Evolutionary conservation across 2,888 invertebrate genomes (phyloP).

Genomic region (Chloroclysta siterata): DNA sequence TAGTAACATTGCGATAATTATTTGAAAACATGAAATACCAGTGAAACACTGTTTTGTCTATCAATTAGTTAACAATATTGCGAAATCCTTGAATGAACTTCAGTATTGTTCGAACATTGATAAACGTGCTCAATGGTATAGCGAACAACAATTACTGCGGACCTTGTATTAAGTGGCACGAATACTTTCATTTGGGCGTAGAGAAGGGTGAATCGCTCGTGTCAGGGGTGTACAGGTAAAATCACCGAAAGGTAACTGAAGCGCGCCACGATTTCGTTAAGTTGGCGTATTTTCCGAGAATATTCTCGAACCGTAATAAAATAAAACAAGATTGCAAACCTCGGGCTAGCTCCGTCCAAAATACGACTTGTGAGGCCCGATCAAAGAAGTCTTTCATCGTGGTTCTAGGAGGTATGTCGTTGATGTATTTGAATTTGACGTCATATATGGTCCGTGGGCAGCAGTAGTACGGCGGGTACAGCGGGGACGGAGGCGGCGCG

Average conservation of each 20-base stretch:
- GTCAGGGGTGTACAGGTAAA: slow-evolving; percentile 41
- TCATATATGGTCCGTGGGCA: slow-evolving; percentile 67
- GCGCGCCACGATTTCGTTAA: slow-evolving; percentile 45
- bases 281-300: slow-evolving; percentile 42
- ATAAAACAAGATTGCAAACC: slow-evolving; percentile 72
- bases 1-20: no score
- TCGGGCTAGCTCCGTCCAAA: slow-evolving; percentile 90
- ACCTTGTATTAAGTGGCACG: slow-evolving; percentile 15
- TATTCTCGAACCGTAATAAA: slow-evolving; percentile 43
- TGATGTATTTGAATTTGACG: slow-evolving; percentile 83
- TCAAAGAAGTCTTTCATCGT: slow-evolving; percentile 89
- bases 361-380: slow-evolving; percentile 87
- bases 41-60: slow-evolving; percentile 8
- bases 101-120: slow-evolving; percentile 23
- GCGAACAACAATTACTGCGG: slow-evolving; percentile 26
- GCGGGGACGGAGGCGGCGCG: slow-evolving; percentile 32
- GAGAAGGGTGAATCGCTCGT: slow-evolving; percentile 40
- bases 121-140: slow-evolving; percentile 23
- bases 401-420: slow-evolving; percentile 85
- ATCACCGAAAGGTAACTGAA: slow-evolving; percentile 42
- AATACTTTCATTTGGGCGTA: slow-evolving; percentile 37
- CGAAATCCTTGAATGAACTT: background rate
- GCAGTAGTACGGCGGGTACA: slow-evolving; percentile 57
- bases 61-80: slow-evolving; percentile 1
- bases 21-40: slow-evolving; percentile 6